These are phyloP conservation scores for Lucilia cuprina DNA, from an alignment of 1,140 invertebrate genomes.

Conservation along the genomic window DNA sequence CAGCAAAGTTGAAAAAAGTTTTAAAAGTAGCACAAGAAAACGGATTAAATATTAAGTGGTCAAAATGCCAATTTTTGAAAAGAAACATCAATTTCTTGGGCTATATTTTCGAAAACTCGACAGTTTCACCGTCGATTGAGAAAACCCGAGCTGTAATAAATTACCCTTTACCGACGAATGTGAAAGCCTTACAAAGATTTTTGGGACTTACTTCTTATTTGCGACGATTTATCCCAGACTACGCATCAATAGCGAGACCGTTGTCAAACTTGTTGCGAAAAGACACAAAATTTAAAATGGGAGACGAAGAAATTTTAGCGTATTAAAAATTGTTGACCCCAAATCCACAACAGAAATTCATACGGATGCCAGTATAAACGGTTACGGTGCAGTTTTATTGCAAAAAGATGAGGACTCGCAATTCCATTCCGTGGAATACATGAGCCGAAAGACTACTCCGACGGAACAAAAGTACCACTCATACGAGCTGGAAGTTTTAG, in stretches of 20 bases:
- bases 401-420: slow-evolving; percentile 46
- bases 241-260: neutral
- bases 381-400: slow-evolving; percentile 42
- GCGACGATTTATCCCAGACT: neutral
- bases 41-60: too few species aligned
- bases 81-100: too few species aligned
- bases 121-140: too few species aligned
- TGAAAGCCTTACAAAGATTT: too few species aligned
- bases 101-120: too few species aligned
- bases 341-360: neutral
- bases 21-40: too few species aligned
- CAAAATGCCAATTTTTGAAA: too few species aligned
- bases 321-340: neutral
- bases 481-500: slow-evolving; percentile 48
- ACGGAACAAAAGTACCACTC: slow-evolving; percentile 47
- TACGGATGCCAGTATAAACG: neutral
- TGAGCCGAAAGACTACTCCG: neutral
- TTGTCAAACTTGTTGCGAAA: neutral
- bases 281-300: neutral
- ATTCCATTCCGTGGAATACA: too few species aligned
- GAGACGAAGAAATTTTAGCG: neutral
- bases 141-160: too few species aligned
- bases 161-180: too few species aligned
- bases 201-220: too few species aligned
- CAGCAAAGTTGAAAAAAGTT: too few species aligned